Evolutionary conservation across 2,888 invertebrate genomes (phyloP).

Genomic region (Drosophila rellima): DNA sequence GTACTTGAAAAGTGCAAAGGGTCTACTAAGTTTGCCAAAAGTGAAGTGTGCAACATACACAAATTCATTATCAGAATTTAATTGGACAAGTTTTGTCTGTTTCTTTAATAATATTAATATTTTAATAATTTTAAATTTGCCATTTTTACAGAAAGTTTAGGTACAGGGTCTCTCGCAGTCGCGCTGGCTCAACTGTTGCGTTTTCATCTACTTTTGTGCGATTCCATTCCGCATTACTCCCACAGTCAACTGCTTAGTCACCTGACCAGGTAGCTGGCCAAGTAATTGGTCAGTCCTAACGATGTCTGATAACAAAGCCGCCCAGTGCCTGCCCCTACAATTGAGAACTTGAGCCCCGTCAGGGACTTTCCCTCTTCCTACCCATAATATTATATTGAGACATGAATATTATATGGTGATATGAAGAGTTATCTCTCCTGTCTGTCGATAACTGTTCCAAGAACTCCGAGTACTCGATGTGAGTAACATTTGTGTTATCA

Average conservation of each 20-base stretch:
- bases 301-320: constrained; percentile 45
- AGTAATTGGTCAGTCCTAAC: constrained; percentile 36
- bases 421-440: constrained; percentile 29
- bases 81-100: neutral
- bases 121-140: neutral
- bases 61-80: no score
- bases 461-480: constrained; percentile 29
- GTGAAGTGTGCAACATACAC: neutral
- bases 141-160: neutral
- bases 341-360: neutral
- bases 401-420: no score
- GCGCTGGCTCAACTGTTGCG: neutral
- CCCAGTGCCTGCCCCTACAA: constrained; percentile 23
- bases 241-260: constrained; percentile 48
- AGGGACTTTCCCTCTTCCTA: neutral
- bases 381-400: neutral
- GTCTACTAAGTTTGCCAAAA: neutral
- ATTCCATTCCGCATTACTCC: constrained; percentile 40
- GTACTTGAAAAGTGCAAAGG: neutral
- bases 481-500: constrained; percentile 41
- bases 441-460: constrained; percentile 34
- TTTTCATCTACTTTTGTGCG: constrained; percentile 1
- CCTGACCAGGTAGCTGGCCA: constrained; percentile 50
- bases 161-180: neutral
- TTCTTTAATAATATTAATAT: no score